Evolutionary conservation across 2,888 invertebrate species (phyloP), one percentile per base, ranked within the genome.

Genomic region (Hyposoter dolosus): DNA sequence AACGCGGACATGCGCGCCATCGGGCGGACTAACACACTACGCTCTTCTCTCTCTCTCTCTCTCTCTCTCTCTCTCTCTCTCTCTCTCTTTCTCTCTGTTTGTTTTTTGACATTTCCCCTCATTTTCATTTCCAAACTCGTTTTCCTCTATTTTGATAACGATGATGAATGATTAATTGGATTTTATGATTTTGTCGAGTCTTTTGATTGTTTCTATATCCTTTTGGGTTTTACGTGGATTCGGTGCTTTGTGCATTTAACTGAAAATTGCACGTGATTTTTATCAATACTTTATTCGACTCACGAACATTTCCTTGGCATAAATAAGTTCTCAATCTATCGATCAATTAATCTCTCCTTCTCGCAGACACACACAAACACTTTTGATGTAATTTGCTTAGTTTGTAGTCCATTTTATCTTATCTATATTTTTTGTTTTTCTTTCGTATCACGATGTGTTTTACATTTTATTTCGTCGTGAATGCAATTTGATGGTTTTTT

Each of bases 1-100:
- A 92, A 92, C 92, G 91, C 93, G 92, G 92, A 93, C 93, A 93
- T 93, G 93, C 93, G 93, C 93, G 92, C 90, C 87, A 84, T 83
- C 87, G 88, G 85, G 82, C 77, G 78, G 74, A 81, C 78, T 80
- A 76, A 72, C 82, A 72, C 80, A 86, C 86, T 45, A 79, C 66
- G 50, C 45, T 69, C 17, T 17, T 69, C 43, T 65, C 75, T 60
- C 56, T 65, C 23, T 63, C 45, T 56, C 60, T 69, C 60, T 69
- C 40, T 40, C 7, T 65, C 50, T 28, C 50, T 32, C 47, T 32
- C 47, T 47, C 53, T 35, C 74, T 47, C 77, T 23, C 76, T 43
- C 74, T 71, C 79, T 77, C 71, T 79, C 50, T 28, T 32, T 45
- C 69, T n/a, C 68, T 50, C 50, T 28, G 47, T 71, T 60, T 63